phyloP scores from a whole-genome alignment of 2,797 vertebrate species.

The Lutra lutra region DNA sequence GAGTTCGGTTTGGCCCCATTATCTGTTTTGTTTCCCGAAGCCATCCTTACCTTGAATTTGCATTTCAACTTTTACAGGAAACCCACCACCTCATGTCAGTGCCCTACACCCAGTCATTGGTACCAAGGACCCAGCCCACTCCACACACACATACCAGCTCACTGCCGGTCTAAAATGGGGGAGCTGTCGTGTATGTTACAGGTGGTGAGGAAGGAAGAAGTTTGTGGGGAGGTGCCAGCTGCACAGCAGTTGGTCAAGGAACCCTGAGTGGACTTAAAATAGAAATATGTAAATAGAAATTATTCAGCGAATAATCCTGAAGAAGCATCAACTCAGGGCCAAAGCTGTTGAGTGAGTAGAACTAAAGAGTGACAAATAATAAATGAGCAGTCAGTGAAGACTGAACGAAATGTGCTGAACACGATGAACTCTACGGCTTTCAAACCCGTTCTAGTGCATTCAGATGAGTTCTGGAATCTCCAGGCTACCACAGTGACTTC shows the following conservation, averaged over 20 bases:
- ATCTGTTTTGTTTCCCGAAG: neutral
- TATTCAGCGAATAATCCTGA: neutral
- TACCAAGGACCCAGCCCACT: neutral
- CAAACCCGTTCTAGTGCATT: neutral
- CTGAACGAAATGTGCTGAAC: neutral
- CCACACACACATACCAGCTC: neutral
- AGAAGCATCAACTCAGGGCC: neutral
- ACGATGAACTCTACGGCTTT: neutral
- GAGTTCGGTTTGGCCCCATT: neutral
- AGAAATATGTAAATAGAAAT: neutral
- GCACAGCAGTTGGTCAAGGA: neutral
- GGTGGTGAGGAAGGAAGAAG: neutral
- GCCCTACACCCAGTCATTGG: neutral
- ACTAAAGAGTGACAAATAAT: neutral
- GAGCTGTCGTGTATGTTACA: neutral
- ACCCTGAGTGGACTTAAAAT: neutral
- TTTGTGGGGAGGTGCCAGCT: neutral
- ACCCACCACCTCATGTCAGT: neutral
- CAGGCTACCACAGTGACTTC: neutral
- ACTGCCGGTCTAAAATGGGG: neutral
- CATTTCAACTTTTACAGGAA: neutral
- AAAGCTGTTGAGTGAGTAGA: slow-evolving; percentile 11
- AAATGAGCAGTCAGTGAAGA: neutral
- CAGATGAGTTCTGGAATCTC: neutral
- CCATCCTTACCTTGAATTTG: neutral